Evolutionary conservation across 1,140 invertebrate species (phyloP).

Genomic region (Diorhabda elongata): DNA sequence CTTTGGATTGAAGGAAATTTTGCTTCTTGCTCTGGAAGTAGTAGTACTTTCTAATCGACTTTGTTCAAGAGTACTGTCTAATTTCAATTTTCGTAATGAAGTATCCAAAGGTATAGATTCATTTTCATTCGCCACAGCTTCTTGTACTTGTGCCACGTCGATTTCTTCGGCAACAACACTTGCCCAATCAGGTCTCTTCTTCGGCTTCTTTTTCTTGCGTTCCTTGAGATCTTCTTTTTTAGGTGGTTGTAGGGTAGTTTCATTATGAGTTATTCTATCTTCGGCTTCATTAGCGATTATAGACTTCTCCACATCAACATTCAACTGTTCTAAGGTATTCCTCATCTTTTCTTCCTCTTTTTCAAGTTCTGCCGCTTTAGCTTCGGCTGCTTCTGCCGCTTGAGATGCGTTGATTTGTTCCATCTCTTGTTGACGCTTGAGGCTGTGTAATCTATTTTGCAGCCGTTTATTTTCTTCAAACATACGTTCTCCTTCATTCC

Average conservation of each 20-base stretch:
- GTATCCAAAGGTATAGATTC: background rate
- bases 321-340: slow-evolving; percentile 24
- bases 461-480: slow-evolving; percentile 30
- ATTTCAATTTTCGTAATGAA: background rate
- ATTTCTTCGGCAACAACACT: slow-evolving; percentile 6
- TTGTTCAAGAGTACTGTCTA: background rate
- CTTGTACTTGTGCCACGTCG: background rate
- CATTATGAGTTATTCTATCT: slow-evolving; percentile 8
- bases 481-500: slow-evolving; percentile 29
- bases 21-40: too few species aligned
- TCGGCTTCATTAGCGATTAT: slow-evolving; percentile 27
- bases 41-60: background rate
- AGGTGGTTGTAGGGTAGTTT: background rate
- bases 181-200: slow-evolving; percentile 19
- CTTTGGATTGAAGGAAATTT: background rate
- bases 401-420: slow-evolving; percentile 18
- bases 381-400: slow-evolving; percentile 19
- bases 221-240: background rate
- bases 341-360: slow-evolving; percentile 24
- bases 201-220: slow-evolving; percentile 3
- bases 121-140: background rate
- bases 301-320: slow-evolving; percentile 21
- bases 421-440: slow-evolving; percentile 22
- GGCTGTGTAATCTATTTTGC: slow-evolving; percentile 20
- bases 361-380: slow-evolving; percentile 21